Conservation (phyloP, 2,797 vertebrate species). For the Hypotaenidia philippensis region DNA sequence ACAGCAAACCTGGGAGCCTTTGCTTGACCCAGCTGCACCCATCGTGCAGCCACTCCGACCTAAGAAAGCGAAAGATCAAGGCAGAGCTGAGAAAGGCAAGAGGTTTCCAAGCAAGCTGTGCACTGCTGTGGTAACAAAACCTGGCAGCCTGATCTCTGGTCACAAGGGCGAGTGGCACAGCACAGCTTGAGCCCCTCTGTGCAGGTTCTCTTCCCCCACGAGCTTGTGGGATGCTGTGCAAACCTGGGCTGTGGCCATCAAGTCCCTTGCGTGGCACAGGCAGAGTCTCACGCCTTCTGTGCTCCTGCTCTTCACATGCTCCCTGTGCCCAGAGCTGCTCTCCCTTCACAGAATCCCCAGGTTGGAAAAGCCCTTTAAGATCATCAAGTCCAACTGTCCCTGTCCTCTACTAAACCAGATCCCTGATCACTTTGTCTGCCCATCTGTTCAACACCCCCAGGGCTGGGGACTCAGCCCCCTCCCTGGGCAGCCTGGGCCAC, state of each 20-base stretch:
- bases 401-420: too few relatives aligned
- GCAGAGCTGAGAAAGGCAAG: neutral
- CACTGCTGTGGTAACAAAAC: accelerated
- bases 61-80: accelerated
- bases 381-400: too few relatives aligned
- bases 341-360: neutral
- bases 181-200: accelerated
- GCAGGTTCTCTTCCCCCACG: neutral
- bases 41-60: accelerated
- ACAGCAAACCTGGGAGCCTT: neutral
- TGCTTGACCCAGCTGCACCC: neutral
- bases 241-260: neutral
- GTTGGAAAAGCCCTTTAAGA: too few relatives aligned
- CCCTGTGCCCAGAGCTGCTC: neutral
- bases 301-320: neutral
- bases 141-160: neutral
- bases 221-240: accelerated
- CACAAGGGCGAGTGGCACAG: accelerated
- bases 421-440: too few relatives aligned
- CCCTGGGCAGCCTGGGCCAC: too few relatives aligned
- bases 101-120: neutral
- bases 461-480: too few relatives aligned
- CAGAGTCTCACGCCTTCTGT: neutral
- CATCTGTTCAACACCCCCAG: too few relatives aligned
- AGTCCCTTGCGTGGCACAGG: accelerated